Conservation (phyloP, 2,797 vertebrate genomes). For the Todus mexicanus region DNA sequence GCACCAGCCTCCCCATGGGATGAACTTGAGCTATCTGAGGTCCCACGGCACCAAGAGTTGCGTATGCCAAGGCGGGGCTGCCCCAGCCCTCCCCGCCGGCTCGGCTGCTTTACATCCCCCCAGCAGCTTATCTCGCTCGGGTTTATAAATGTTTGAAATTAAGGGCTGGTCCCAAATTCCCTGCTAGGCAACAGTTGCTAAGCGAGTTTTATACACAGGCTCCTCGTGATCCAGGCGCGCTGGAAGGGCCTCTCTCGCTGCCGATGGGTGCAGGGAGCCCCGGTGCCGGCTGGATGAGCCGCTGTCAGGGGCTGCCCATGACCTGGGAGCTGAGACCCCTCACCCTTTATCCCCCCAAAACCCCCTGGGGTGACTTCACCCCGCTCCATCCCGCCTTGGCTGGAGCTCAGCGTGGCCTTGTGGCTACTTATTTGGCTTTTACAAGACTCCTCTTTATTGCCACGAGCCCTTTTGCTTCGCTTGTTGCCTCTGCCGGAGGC, state of each 20-base stretch:
- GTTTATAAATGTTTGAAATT: slow-evolving; percentile 71
- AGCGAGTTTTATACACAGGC: slow-evolving; percentile 59
- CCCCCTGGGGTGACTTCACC: neutral
- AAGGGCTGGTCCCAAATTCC: slow-evolving; percentile 73
- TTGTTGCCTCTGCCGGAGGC: too few relatives aligned
- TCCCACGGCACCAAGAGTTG: too few relatives aligned
- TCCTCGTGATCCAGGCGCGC: slow-evolving; percentile 43
- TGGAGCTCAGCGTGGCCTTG: neutral
- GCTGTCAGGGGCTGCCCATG: too few relatives aligned
- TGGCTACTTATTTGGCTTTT: neutral
- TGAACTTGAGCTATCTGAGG: too few relatives aligned
- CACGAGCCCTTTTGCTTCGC: neutral
- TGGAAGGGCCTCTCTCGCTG: neutral
- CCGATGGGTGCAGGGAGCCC: too few relatives aligned
- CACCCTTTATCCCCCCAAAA: neutral
- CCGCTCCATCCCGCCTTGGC: neutral
- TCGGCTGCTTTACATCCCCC: neutral
- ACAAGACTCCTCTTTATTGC: neutral
- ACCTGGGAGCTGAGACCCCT: neutral
- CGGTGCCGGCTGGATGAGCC: neutral
- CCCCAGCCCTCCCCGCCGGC: neutral
- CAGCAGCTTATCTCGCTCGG: slow-evolving; percentile 20
- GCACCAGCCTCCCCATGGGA: neutral
- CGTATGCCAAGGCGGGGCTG: neutral
- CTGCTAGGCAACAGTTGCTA: slow-evolving; percentile 76